These are phyloP conservation scores for Pseudoips prasinana DNA, from an alignment of 2,888 invertebrate species.

Conservation along the genomic window DNA sequence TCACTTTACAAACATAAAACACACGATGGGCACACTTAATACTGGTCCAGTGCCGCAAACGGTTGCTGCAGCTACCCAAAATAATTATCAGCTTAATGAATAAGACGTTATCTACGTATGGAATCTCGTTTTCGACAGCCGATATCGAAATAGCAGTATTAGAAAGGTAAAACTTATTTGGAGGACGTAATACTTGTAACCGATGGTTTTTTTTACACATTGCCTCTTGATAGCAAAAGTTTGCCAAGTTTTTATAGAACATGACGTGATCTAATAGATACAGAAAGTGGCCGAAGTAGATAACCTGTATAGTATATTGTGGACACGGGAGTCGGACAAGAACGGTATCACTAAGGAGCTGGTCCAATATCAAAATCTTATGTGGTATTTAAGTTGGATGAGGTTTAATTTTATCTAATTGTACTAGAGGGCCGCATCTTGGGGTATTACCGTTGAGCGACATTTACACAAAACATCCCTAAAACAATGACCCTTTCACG, in stretches of 20 bases:
- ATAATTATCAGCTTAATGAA: conserved; percentile 49
- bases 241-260: conserved; percentile 31
- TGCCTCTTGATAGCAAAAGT: conserved; percentile 35
- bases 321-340: conserved; percentile 58
- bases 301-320: conserved; percentile 55
- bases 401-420: no score
- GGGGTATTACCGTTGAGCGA: no score
- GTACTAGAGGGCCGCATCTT: no score
- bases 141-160: conserved; percentile 37
- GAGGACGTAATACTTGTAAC: conserved; percentile 39
- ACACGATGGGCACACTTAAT: no score
- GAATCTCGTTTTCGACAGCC: conserved; percentile 43
- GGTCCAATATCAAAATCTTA: conserved; percentile 33
- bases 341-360: conserved; percentile 61
- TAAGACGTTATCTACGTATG: conserved; percentile 43
- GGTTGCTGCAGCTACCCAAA: conserved; percentile 24
- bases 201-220: conserved; percentile 32
- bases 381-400: background rate
- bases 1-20: no score
- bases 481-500: no score
- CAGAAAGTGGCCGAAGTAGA: conserved; percentile 44
- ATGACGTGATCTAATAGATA: conserved; percentile 49
- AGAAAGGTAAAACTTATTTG: conserved; percentile 46
- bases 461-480: no score
- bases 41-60: no score